Conservation (phyloP, 1,140 invertebrate species). For the Lysiphlebus fabarum region DNA sequence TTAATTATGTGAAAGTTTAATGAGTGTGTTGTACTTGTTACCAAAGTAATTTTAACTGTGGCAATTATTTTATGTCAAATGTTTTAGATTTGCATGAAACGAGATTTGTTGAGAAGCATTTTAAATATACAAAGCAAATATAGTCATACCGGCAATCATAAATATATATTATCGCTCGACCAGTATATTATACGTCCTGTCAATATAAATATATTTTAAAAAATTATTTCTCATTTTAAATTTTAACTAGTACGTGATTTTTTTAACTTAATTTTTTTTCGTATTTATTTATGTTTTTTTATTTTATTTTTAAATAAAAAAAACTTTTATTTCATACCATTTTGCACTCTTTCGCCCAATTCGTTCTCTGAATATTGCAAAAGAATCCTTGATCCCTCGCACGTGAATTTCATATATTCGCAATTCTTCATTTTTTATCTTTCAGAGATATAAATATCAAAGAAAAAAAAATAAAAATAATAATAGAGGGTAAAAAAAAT, state of each 20-base stretch:
- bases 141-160: constrained; percentile 47
- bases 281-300: neutral
- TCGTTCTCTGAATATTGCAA: too few relatives aligned
- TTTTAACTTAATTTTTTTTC: constrained; percentile 5
- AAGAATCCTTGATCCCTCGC: too few relatives aligned
- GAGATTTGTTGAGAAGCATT: constrained; percentile 25
- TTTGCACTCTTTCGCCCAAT: too few relatives aligned
- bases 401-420: too few relatives aligned
- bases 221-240: constrained; percentile 24
- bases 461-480: neutral
- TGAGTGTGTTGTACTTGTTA: too few relatives aligned
- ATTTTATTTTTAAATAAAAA: neutral
- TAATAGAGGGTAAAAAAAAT: neutral
- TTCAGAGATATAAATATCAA: neutral
- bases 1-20: too few relatives aligned
- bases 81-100: neutral
- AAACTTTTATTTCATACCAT: neutral
- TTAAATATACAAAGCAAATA: constrained; percentile 32
- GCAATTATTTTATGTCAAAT: neutral
- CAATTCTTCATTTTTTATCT: too few relatives aligned
- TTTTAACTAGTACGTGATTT: constrained; percentile 21
- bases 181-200: constrained; percentile 43
- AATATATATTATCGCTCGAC: constrained; percentile 48
- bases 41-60: too few relatives aligned
- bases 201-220: constrained; percentile 36